Evolutionary conservation across 2,888 invertebrate species (phyloP), one percentile per base, ranked within the genome.

Genomic region (Dugesia japonica): DNA sequence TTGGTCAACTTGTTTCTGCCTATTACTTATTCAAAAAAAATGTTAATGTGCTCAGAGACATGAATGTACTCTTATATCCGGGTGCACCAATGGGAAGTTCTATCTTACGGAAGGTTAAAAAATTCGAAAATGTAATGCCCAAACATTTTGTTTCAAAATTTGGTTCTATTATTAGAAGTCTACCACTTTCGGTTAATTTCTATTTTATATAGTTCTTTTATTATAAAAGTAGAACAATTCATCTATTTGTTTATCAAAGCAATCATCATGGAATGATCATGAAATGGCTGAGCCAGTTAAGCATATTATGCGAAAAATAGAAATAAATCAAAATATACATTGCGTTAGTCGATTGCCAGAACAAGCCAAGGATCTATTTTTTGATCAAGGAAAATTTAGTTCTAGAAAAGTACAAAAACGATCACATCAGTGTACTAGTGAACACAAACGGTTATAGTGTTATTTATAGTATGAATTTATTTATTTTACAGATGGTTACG

Each of bases 141-240:
- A 56, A 56, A n/a, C 56, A 56, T 56, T 56, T 56, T n/a, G 23
- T 56, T 56, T 56, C 56, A n/a, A 56, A 56, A n/a, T 56, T 56
- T 56, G 56, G 56, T 13, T 4, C 20, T 13, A 56, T 56, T 23
- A 56, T 56, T 56, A 56, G n/a, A 56, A 56, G n/a, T 56, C n/a
- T 56, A 20, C n/a, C 56, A n/a, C 23, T 56, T 13, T 56, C 56
- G n/a, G 56, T 56, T 38, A 38, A 17, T 38, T n/a, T n/a, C n/a
- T n/a, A n/a, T n/a, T n/a, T n/a, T n/a, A n/a, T n/a, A n/a, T n/a
- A n/a, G n/a, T n/a, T 38, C 17, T 38, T 13, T 13, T 23, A 56
- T 20, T 56, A 56, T 56, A 1, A 9, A 9, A 13, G 31, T 56
- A 56, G 56, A 56, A 56, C 17, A 56, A 56, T 56, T n/a, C 4